Percentiles rank a stretch among this genome's conserved stretches.
Conservation (phyloP, 2,113 vertebrate genomes). For the Spermophilus dauricus region DNA sequence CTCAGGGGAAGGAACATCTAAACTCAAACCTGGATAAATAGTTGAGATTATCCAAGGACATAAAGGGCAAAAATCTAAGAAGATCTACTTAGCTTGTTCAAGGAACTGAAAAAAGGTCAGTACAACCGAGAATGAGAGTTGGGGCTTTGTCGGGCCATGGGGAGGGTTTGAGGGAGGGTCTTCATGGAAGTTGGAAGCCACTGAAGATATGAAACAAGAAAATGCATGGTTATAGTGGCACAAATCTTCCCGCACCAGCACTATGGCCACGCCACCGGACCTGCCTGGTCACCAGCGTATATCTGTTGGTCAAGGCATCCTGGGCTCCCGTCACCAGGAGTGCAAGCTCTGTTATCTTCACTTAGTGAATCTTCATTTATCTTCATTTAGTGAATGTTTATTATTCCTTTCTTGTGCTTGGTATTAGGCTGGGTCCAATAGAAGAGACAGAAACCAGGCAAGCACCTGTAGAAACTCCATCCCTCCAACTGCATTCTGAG, state of each 20-base stretch:
- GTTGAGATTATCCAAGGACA: neutral
- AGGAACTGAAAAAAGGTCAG: neutral
- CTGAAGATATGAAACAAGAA: neutral
- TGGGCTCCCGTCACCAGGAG: neutral
- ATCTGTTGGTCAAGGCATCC: neutral
- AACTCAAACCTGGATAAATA: constrained; percentile 8
- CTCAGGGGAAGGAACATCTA: neutral
- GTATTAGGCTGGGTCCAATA: neutral
- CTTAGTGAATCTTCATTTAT: too few species aligned
- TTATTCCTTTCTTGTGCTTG: too few species aligned
- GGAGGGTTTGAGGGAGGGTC: neutral
- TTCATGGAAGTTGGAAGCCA: neutral
- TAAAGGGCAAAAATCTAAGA: neutral
- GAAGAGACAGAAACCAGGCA: neutral
- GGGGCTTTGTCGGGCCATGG: neutral
- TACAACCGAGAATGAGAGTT: neutral
- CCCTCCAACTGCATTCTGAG: neutral
- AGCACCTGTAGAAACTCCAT: neutral
- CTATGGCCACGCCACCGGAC: neutral
- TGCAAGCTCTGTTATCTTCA: neutral
- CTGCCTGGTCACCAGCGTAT: neutral
- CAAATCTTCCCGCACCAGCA: neutral
- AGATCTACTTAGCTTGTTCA: neutral
- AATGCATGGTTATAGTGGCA: neutral
- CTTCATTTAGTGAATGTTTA: too few species aligned